Percentiles rank a stretch among this genome's conserved stretches.
These are phyloP conservation scores for Rhodinocichla rosea DNA, from an alignment of 2,113 vertebrate genomes.

Conservation along the genomic window DNA sequence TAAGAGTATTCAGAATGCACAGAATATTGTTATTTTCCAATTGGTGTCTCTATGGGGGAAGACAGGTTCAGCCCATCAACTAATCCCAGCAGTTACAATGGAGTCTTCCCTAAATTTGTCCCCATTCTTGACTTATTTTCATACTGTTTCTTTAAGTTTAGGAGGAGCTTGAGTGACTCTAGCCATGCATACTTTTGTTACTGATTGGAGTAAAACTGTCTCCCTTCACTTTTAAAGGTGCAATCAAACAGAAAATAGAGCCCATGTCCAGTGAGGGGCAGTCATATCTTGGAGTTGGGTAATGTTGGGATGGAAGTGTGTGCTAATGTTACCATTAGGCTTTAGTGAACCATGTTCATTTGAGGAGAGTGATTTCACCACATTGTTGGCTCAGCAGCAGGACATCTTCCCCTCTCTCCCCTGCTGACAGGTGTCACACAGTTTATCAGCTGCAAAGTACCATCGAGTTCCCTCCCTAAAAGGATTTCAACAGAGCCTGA, in stretches of 20 bases:
- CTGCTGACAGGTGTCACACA: fast-evolving
- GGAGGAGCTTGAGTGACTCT: background rate
- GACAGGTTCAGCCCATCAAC: background rate
- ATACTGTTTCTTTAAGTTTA: background rate
- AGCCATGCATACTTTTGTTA: background rate
- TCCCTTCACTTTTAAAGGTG: background rate
- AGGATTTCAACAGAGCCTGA: background rate
- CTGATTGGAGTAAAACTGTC: background rate
- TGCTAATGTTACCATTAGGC: background rate
- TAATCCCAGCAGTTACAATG: background rate
- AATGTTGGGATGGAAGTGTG: background rate
- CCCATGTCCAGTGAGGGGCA: too few relatives aligned
- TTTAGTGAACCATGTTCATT: background rate
- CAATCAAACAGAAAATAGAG: background rate
- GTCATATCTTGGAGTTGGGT: fast-evolving
- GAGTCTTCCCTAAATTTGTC: background rate
- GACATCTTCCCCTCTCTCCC: background rate
- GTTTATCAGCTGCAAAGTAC: background rate
- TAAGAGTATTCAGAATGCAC: background rate
- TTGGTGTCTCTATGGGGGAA: background rate
- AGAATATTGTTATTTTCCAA: background rate
- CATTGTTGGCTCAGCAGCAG: background rate
- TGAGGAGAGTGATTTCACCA: background rate
- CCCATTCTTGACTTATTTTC: background rate
- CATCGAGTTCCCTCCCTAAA: background rate